A percentile compares a stretch with the other conserved stretches of the same genome.
Evolutionary conservation across 1,140 invertebrate species (phyloP).

Genomic region (Drosophila punjabiensis): DNA sequence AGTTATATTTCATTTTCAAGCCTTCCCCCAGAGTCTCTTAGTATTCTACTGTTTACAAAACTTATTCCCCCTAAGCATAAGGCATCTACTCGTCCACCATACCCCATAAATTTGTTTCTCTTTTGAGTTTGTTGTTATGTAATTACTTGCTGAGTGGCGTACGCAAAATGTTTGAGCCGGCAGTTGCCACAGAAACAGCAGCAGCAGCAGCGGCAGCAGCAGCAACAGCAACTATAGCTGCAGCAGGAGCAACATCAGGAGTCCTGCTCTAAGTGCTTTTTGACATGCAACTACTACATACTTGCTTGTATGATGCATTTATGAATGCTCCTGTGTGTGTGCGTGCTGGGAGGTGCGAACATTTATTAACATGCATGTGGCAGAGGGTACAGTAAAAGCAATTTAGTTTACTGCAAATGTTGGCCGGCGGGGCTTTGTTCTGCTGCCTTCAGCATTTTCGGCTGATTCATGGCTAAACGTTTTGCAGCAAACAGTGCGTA

Average conservation of each 20-base stretch:
- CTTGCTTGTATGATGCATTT: constrained; percentile 45
- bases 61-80: not conserved
- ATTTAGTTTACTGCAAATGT: constrained; percentile 80
- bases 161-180: constrained; percentile 76
- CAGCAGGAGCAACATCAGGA: constrained; percentile 23
- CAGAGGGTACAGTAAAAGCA: constrained; percentile 66
- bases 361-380: constrained; percentile 79
- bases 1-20: not conserved
- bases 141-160: constrained; percentile 74
- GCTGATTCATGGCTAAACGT: constrained; percentile 81
- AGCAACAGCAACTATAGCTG: constrained; percentile 8
- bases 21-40: no score
- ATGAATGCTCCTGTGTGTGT: constrained; percentile 16
- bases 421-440: constrained; percentile 59
- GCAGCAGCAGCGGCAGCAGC: constrained; percentile 32
- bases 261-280: constrained; percentile 71
- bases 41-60: not conserved
- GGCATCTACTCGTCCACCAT: not conserved
- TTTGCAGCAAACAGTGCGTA: constrained; percentile 75
- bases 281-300: constrained; percentile 70
- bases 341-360: constrained; percentile 66
- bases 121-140: constrained; percentile 61
- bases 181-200: constrained; percentile 55
- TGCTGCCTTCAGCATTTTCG: constrained; percentile 64
- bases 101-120: constrained; percentile 7